Evolutionary conservation across 1,140 invertebrate species (phyloP).

Genomic region (Drosophila kanapiae): DNA sequence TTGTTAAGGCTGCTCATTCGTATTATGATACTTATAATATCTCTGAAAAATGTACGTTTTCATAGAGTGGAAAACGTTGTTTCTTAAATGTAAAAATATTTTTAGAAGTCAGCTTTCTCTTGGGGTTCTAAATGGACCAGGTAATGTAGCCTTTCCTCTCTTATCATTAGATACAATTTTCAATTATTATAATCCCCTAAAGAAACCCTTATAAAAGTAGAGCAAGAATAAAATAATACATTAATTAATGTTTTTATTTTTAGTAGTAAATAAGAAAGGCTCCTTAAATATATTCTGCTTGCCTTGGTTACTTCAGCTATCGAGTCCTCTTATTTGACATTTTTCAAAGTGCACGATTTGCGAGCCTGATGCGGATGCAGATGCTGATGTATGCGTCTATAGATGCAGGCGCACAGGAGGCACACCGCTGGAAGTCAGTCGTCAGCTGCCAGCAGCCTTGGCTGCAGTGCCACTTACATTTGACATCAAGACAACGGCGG

Average conservation of each 20-base stretch:
- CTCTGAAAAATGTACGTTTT: background rate
- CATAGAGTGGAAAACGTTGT: background rate
- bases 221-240: too few relatives aligned
- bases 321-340: background rate
- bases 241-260: too few relatives aligned
- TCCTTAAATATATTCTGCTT: background rate
- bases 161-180: background rate
- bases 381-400: conserved; percentile 24
- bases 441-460: conserved; percentile 43
- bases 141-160: background rate
- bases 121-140: too few relatives aligned
- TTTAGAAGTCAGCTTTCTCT: background rate
- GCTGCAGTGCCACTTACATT: conserved; percentile 56
- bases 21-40: conserved; percentile 19
- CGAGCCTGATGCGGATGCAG: conserved; percentile 28
- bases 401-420: conserved; percentile 35
- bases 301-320: background rate
- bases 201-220: too few relatives aligned
- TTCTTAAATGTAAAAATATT: background rate
- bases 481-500: conserved; percentile 49
- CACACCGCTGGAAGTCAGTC: conserved; percentile 24
- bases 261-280: too few relatives aligned
- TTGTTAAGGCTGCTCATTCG: background rate
- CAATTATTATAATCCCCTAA: background rate
- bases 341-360: conserved; percentile 21